Evolutionary conservation across 2,113 vertebrate species (phyloP), one percentile per base, ranked within the genome.

Genomic region (Cacatua alba): DNA sequence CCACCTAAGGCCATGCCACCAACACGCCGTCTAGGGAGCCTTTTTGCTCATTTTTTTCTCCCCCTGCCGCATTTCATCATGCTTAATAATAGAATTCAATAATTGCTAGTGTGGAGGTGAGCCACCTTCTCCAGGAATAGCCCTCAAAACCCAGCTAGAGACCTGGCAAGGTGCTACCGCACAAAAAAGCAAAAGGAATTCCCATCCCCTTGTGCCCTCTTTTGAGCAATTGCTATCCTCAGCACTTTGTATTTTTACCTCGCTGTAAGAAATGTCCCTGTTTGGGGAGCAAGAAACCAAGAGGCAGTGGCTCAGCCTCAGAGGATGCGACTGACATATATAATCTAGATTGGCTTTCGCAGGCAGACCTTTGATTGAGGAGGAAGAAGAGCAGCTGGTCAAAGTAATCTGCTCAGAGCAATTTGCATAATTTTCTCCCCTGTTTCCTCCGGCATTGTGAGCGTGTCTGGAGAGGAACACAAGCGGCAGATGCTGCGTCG

Each of bases 361-460:
- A 92, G 94, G 92, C 95, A 94, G 95, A 96, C 83, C 84, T 75
- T 92, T 97, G 97, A 96, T 95, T 97, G 96, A 94, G 84, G 94
- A 97, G 90, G 97, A 97, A 97, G 96, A 96, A 97, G 96, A 98
- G 96, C 97, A 98, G 98, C 97, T 98, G 97, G 97, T 93, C 97
- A 95, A 97, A 97, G 94, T 98, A 97, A 98, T 98, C 97, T 97
- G 80, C 90, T 96, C 84, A 57, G 86, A 94, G 96, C 91, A 94
- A 98, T 98, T 97, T 98, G 97, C 97, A 98, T 98, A 97, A 97
- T 97, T 95, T 95, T 86, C 82, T 75, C 92, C 96, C 94, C 89
- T 94, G 97, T 95, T 98, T 98, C 98, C 98, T 97, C 94, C 80
- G 97, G 96, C 96, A 98, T 97, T 96, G 92, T 86, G 94, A 98